Evolutionary conservation across 2,113 vertebrate genomes (phyloP), one percentile per base, ranked within the genome.

Genomic region (Thinocorus orbignyianus): DNA sequence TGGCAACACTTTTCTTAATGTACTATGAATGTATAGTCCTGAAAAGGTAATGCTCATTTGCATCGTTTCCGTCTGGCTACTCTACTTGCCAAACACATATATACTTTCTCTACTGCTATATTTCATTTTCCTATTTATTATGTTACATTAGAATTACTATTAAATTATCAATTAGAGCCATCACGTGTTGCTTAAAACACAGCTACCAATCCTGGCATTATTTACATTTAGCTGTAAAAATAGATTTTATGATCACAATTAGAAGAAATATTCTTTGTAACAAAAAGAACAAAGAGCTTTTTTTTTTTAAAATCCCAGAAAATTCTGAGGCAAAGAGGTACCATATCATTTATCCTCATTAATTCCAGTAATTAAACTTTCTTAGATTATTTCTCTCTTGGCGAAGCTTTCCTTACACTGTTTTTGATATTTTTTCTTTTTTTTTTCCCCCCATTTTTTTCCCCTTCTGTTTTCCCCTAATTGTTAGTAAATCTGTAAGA

Each of bases 161-260:
- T 90, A 96, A 96, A 93, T 95, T 90, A 92, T 90, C 89, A 91
- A 9, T 81, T 61, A 88, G 49, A 90, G 52, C 44, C 31, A 81
- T 93, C 65, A 18, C 19, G 4, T 81, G 42, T 82, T 88, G 74
- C 82, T 88, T 94, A 80, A 92, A 89, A 54, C 81, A 73, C 51
- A 86, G 41, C 71, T 86, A 26, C 76, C 84, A 42, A 77, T 90
- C 73, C 86, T 52, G 68, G 5, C 28, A 24, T 79, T 94, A 46
- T 84, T 94, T 79, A 55, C 33, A 49, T 35, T 88, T 84, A 35
- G 82, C 80, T 77, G 39, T 90, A 81, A 83, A 91, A 57, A 16
- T 18, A 71, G 37, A 11, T 49, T 92, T 96, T 91, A 48, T 69
- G 51, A 30, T 35, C 64, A 51, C 52, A 57, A 8, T 35, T 78